phyloP scores from a whole-genome alignment of 2,113 vertebrate species.

The Forbesichthys agassizii region DNA sequence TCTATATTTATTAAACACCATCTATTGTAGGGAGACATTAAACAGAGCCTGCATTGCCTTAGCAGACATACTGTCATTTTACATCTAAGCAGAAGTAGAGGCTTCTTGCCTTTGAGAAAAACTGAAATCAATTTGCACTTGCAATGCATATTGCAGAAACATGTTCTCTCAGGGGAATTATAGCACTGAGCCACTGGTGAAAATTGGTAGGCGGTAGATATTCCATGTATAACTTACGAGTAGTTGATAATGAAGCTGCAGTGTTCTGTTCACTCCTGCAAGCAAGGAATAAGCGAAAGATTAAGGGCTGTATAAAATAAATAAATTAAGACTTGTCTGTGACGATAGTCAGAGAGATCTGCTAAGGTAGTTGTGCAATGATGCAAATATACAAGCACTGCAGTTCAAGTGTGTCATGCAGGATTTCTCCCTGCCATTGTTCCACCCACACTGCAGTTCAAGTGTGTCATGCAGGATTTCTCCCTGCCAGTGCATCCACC shows the following conservation, averaged over 20 bases:
- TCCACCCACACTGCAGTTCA: background rate
- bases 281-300: conserved; percentile 4
- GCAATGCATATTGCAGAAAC: background rate
- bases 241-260: conserved; percentile 27
- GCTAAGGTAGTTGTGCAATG: background rate
- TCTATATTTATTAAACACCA: no score
- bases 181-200: conserved; percentile 1
- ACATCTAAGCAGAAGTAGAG: conserved; percentile 1
- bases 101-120: background rate
- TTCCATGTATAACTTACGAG: background rate
- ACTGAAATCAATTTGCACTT: conserved; percentile 32
- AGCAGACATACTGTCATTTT: background rate
- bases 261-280: conserved; percentile 16
- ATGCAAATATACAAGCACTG: background rate
- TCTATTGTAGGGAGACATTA: no score
- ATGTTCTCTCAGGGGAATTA: conserved; percentile 1
- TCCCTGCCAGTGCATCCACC: background rate
- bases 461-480: background rate
- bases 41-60: background rate
- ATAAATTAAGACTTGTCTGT: background rate
- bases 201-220: conserved; percentile 6
- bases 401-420: no score
- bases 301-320: no score
- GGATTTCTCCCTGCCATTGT: no score
- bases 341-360: background rate